Evolutionary conservation across 2,113 vertebrate genomes (phyloP).

Genomic region (Jacana jacana): DNA sequence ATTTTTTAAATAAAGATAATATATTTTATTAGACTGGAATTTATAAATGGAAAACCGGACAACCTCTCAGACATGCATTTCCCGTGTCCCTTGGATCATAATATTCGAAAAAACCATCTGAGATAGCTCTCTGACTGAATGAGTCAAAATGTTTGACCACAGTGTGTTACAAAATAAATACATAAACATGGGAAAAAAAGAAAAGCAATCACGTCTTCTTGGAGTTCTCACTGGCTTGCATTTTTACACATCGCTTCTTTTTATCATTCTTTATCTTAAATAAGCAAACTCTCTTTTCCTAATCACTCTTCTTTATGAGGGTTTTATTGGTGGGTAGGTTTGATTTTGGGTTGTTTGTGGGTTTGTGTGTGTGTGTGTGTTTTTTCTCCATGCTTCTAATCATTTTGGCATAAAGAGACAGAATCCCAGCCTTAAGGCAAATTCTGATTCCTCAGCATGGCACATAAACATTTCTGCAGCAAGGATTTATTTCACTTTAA

Average conservation of each 20-base stretch:
- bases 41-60: not conserved
- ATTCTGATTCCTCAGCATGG: not conserved
- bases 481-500: not conserved
- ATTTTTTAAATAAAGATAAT: not conserved
- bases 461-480: not conserved
- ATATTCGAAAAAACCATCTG: not conserved
- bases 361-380: not conserved
- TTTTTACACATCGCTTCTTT: not conserved
- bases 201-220: not conserved
- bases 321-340: not conserved
- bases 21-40: not conserved
- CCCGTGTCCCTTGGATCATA: not conserved
- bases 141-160: not conserved
- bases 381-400: not conserved
- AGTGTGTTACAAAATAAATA: not conserved
- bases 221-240: not conserved
- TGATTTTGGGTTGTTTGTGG: too few relatives aligned
- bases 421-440: not conserved
- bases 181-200: not conserved
- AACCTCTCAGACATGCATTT: fast-evolving
- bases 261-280: not conserved
- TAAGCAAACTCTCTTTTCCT: not conserved
- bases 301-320: not conserved
- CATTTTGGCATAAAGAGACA: not conserved
- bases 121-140: not conserved